A percentile compares a stretch with the other conserved stretches of the same genome.
Evolutionary conservation across 2,797 vertebrate genomes (phyloP).

Genomic region (Pteropus rufus): DNA sequence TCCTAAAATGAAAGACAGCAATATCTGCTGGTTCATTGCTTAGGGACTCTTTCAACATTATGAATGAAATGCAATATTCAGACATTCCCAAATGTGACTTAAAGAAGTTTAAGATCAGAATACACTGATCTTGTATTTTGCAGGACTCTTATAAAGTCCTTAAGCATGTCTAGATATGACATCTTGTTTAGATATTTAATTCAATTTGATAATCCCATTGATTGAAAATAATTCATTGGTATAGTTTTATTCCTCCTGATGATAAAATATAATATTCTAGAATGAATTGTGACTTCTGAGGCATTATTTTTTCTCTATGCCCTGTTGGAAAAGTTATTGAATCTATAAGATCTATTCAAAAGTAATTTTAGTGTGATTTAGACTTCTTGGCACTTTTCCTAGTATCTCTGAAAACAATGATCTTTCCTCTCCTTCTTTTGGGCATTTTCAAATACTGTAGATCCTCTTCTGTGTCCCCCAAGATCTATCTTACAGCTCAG

Average conservation of each 20-base stretch:
- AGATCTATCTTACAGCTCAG: not conserved
- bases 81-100: not conserved
- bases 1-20: not conserved
- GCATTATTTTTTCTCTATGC: not conserved
- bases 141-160: not conserved
- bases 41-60: not conserved
- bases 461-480: not conserved
- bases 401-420: not conserved
- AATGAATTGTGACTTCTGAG: not conserved
- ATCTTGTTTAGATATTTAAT: not conserved
- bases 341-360: not conserved
- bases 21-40: not conserved
- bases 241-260: not conserved
- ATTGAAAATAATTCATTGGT: not conserved
- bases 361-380: conserved; percentile 12
- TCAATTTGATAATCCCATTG: conserved; percentile 1
- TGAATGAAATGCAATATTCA: not conserved
- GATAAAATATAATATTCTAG: not conserved
- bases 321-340: not conserved
- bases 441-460: not conserved
- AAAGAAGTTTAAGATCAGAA: not conserved
- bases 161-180: not conserved
- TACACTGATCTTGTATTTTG: not conserved
- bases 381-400: not conserved
- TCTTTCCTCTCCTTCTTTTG: not conserved